Percentiles rank a stretch among this genome's conserved stretches.
Evolutionary conservation across 2,888 invertebrate genomes (phyloP).

Genomic region (Drosophila tanythrix): DNA sequence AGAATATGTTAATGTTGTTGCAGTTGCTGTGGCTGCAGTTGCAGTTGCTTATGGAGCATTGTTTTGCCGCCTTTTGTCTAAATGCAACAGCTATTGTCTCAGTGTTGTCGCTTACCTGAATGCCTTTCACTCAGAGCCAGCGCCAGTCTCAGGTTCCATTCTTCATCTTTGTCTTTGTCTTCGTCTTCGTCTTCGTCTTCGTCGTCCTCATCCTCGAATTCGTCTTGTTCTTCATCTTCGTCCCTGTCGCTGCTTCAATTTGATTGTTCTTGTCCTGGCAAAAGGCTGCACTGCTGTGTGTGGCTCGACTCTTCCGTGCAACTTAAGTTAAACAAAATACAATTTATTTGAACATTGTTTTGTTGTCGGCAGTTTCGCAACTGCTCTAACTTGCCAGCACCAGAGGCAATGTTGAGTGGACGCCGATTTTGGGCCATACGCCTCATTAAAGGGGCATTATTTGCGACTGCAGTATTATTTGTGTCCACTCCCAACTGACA

Average conservation of each 20-base stretch:
- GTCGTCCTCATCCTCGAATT: not conserved
- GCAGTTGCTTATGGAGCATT: slow-evolving; percentile 33
- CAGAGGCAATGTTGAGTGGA: slow-evolving; percentile 3
- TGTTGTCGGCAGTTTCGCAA: slow-evolving; percentile 63
- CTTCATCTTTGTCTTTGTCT: not conserved
- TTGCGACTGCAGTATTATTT: not conserved
- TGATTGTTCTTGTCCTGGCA: slow-evolving; percentile 41
- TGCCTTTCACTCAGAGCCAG: slow-evolving; percentile 30
- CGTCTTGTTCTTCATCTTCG: not conserved
- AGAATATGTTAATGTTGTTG: slow-evolving; percentile 4
- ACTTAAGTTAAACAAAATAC: slow-evolving; percentile 69
- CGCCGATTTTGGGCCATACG: slow-evolving; percentile 8
- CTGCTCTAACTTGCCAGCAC: slow-evolving; percentile 7
- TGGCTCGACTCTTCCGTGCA: slow-evolving; percentile 49
- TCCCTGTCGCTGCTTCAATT: slow-evolving; percentile 6
- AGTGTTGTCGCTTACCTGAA: slow-evolving; percentile 56
- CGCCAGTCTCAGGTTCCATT: not conserved
- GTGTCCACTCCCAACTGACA: not conserved
- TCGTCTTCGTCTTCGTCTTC: not conserved
- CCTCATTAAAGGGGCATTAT: slow-evolving; percentile 9
- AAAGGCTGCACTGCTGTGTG: slow-evolving; percentile 43
- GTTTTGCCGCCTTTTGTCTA: slow-evolving; percentile 52
- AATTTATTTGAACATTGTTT: slow-evolving; percentile 69
- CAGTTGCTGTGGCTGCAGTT: slow-evolving; percentile 2
- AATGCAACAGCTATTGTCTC: slow-evolving; percentile 62